phyloP scores from a whole-genome alignment of 2,888 invertebrate genomes.

The Serrognathus titanus region DNA sequence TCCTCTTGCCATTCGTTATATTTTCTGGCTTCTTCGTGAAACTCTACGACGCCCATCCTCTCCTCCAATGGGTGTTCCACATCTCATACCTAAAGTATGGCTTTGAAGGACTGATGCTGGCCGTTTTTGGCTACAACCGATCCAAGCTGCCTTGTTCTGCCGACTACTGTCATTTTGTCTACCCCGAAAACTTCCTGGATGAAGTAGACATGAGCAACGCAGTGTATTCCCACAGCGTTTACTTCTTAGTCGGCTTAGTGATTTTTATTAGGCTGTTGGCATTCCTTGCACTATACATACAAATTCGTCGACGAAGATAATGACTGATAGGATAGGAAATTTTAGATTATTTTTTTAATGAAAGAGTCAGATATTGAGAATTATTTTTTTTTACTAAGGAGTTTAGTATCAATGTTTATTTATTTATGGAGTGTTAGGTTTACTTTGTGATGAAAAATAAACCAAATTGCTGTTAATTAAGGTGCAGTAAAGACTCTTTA shows the following conservation, averaged over 20 bases:
- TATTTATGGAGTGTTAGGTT: no score
- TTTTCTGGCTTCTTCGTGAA: slow-evolving; percentile 93
- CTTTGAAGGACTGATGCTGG: slow-evolving; percentile 75
- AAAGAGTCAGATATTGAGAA: background rate
- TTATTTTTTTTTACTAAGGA: no score
- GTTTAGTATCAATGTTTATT: no score
- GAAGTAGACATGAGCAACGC: slow-evolving; percentile 68
- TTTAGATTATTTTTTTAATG: background rate
- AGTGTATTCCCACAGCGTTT: slow-evolving; percentile 62
- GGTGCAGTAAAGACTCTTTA: no score
- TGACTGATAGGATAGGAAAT: slow-evolving; percentile 3
- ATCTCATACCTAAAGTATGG: slow-evolving; percentile 86
- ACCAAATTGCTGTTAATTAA: no score
- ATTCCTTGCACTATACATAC: slow-evolving; percentile 39
- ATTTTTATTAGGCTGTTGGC: slow-evolving; percentile 61
- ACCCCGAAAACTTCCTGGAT: slow-evolving; percentile 70
- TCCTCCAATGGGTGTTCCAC: slow-evolving; percentile 82
- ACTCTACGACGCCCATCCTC: slow-evolving; percentile 72
- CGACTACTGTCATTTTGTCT: slow-evolving; percentile 71
- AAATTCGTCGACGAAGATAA: slow-evolving; percentile 8
- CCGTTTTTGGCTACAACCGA: slow-evolving; percentile 80
- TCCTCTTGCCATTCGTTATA: slow-evolving; percentile 80
- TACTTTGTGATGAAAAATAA: no score
- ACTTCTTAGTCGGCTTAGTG: slow-evolving; percentile 63
- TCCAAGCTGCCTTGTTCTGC: slow-evolving; percentile 69